phyloP scores from a whole-genome alignment of 2,113 vertebrate genomes.

The Indicator indicator region DNA sequence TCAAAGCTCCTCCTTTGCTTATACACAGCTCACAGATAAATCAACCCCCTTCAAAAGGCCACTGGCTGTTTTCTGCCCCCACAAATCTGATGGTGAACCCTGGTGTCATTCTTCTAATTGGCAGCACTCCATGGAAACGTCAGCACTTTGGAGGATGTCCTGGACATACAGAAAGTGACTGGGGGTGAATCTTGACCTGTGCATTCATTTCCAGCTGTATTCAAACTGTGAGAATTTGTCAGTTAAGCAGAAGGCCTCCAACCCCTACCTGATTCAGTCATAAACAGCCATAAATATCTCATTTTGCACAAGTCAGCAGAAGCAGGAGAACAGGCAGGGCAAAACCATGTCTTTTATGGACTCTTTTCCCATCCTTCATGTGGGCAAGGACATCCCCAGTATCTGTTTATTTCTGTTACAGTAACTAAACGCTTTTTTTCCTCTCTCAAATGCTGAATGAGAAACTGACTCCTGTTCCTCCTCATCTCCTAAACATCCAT shows the following conservation, averaged over 20 bases:
- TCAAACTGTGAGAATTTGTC: not conserved
- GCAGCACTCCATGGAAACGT: not conserved
- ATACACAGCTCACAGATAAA: not conserved
- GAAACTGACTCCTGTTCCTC: not conserved
- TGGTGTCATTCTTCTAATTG: not conserved
- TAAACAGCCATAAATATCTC: not conserved
- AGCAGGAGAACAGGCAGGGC: not conserved
- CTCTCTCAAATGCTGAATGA: not conserved
- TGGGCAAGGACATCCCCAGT: accelerated
- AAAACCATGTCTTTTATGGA: accelerated
- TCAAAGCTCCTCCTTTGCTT: not conserved
- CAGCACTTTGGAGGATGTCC: not conserved
- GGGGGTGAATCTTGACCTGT: not conserved
- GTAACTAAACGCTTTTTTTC: not conserved
- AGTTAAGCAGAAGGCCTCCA: not conserved
- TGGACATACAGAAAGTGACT: not conserved
- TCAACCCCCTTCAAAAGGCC: not conserved
- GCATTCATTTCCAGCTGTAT: not conserved
- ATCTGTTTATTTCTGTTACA: not conserved
- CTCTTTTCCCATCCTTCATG: not conserved
- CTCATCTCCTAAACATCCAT: not conserved
- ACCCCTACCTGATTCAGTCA: accelerated
- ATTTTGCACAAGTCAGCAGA: not conserved
- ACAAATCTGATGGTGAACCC: not conserved
- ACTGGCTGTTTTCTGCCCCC: not conserved